Percentiles rank a stretch among this genome's conserved stretches.
Evolutionary conservation across 2,888 invertebrate genomes (phyloP).

Genomic region (Drosophila bunnanda): DNA sequence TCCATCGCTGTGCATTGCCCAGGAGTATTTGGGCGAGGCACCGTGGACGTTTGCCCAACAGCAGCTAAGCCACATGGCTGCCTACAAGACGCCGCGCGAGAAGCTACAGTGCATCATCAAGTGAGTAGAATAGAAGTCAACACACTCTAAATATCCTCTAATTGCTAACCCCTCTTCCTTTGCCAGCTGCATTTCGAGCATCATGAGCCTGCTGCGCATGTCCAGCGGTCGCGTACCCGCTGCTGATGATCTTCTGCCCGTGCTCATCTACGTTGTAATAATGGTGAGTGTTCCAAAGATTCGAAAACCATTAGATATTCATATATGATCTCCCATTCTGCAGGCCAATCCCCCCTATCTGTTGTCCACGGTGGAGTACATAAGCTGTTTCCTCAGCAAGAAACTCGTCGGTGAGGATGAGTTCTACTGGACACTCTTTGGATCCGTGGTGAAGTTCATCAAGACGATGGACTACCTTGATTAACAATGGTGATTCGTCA

Average conservation of each 20-base stretch:
- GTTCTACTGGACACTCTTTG: slow-evolving; percentile 99
- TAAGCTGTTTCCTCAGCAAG: slow-evolving; percentile 95
- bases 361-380: slow-evolving; percentile 97
- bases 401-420: slow-evolving; percentile 94
- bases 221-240: slow-evolving; percentile 93
- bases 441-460: slow-evolving; percentile 98
- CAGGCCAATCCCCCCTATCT: slow-evolving; percentile 97
- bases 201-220: slow-evolving; percentile 96
- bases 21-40: slow-evolving; percentile 94
- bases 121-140: slow-evolving; percentile 74
- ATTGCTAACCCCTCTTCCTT: neutral
- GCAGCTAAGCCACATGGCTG: slow-evolving; percentile 93
- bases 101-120: slow-evolving; percentile 87
- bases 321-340: slow-evolving; percentile 8
- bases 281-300: slow-evolving; percentile 88
- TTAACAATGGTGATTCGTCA: slow-evolving; percentile 26
- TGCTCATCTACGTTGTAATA: slow-evolving; percentile 97
- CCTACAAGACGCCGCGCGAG: slow-evolving; percentile 95
- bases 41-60: slow-evolving; percentile 98
- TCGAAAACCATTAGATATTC: neutral
- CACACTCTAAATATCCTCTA: too few species aligned
- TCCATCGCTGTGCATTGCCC: slow-evolving; percentile 92
- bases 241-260: slow-evolving; percentile 98
- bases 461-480: slow-evolving; percentile 92
- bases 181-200: slow-evolving; percentile 92